A percentile compares a stretch with the other conserved stretches of the same genome.
Evolutionary conservation across 2,888 invertebrate genomes (phyloP).

Genomic region (Eulithis testata): DNA sequence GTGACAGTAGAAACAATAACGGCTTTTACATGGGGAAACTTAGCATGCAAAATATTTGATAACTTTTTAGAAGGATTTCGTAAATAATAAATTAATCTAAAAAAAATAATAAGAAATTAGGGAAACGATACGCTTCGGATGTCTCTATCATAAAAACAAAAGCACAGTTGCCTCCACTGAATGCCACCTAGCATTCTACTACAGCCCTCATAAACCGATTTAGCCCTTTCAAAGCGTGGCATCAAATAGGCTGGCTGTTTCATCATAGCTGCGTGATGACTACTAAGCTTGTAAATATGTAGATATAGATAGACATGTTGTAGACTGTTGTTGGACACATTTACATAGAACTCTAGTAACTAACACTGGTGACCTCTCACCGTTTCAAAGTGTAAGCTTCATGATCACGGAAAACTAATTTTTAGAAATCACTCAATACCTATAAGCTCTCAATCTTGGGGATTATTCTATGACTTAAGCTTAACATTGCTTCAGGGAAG

Average conservation of each 20-base stretch:
- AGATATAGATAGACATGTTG: not conserved
- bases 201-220: slow-evolving; percentile 34
- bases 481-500: no score
- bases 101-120: not conserved
- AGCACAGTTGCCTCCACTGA: slow-evolving; percentile 24
- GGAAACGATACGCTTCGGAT: slow-evolving; percentile 15
- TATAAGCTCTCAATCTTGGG: no score
- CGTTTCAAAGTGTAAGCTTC: no score
- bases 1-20: no score
- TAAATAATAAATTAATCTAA: no score
- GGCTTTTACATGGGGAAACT: no score
- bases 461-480: no score
- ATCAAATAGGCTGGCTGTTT: slow-evolving; percentile 29
- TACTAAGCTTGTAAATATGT: not conserved
- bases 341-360: slow-evolving; percentile 5
- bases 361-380: not conserved
- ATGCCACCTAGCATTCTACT: slow-evolving; percentile 29
- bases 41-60: no score
- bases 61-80: no score
- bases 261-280: slow-evolving; percentile 17
- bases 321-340: not conserved
- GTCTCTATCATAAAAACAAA: slow-evolving; percentile 32
- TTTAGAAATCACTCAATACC: no score
- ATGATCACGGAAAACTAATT: no score
- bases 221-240: slow-evolving; percentile 30